Evolutionary conservation across 1,140 invertebrate genomes (phyloP).

Genomic region (Theocolax elegans): DNA sequence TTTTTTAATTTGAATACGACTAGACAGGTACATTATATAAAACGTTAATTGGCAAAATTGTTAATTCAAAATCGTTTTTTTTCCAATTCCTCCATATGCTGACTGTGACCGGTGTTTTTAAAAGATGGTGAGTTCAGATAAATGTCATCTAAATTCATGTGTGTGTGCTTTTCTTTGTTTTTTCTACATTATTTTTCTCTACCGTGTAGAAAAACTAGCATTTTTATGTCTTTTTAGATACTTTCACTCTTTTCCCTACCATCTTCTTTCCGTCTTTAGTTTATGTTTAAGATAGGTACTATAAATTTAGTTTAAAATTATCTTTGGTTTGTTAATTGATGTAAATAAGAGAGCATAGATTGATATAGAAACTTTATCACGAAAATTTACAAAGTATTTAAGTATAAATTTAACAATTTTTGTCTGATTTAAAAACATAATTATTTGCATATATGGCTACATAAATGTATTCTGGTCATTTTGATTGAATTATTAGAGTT

Average conservation of each 20-base stretch:
- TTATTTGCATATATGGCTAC: background rate
- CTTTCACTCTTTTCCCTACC: background rate
- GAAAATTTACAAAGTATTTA: background rate
- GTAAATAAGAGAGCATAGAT: too few species aligned
- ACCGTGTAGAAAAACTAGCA: background rate
- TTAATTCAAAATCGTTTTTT: slow-evolving; percentile 59
- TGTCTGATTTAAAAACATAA: background rate
- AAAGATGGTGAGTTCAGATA: slow-evolving; percentile 64
- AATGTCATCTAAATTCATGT: slow-evolving; percentile 50
- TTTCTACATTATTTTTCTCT: slow-evolving; percentile 4
- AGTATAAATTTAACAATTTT: background rate
- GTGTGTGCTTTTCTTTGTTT: slow-evolving; percentile 48
- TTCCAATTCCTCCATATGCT: slow-evolving; percentile 62
- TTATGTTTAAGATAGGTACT: background rate
- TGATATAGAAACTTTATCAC: too few species aligned
- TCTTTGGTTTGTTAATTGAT: background rate
- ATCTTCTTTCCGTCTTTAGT: slow-evolving; percentile 7
- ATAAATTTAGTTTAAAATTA: too few species aligned
- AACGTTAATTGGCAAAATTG: slow-evolving; percentile 40
- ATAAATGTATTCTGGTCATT: background rate
- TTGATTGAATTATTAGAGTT: too few species aligned
- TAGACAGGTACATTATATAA: slow-evolving; percentile 12
- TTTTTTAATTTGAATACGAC: slow-evolving; percentile 4
- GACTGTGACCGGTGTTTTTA: slow-evolving; percentile 59
- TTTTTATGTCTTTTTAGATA: slow-evolving; percentile 1